Percentiles rank a stretch among this genome's conserved stretches.
These are phyloP conservation scores for Erynnis tages DNA, from an alignment of 2,888 invertebrate genomes.

Conservation along the genomic window DNA sequence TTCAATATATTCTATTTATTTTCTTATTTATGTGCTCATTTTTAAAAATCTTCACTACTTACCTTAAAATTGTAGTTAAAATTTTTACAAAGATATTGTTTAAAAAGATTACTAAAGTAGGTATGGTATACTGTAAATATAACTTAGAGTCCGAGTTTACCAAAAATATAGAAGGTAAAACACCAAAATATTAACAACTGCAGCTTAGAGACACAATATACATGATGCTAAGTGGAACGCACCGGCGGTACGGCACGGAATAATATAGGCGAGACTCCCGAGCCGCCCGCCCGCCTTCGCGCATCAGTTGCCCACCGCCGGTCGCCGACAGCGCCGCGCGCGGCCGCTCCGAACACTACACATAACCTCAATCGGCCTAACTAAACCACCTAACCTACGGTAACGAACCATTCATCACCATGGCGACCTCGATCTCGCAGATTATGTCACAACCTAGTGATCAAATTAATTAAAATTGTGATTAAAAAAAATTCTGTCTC, in stretches of 20 bases:
- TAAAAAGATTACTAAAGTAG: no score
- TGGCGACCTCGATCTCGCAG: conserved; percentile 3
- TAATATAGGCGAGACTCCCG: conserved; percentile 20
- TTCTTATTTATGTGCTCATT: not conserved
- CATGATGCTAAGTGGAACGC: conserved; percentile 6
- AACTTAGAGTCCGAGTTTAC: no score
- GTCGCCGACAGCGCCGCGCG: conserved; percentile 66
- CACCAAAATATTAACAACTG: no score
- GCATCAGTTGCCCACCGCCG: conserved; percentile 67
- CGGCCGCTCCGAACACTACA: conserved; percentile 51
- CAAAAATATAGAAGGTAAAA: no score
- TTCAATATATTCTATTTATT: not conserved
- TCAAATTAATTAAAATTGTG: conserved; percentile 25
- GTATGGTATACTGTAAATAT: not conserved
- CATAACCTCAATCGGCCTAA: conserved; percentile 65
- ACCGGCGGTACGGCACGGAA: conserved; percentile 25
- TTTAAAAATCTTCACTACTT: no score
- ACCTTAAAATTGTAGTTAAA: no score
- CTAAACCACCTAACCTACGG: conserved; percentile 25
- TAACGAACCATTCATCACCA: conserved; percentile 6
- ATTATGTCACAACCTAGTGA: conserved; percentile 4
- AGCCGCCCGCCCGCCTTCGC: conserved; percentile 57
- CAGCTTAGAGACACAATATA: no score
- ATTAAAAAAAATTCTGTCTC: conserved; percentile 18
- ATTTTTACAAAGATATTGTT: no score